phyloP scores from a whole-genome alignment of 2,888 invertebrate genomes.

The Sminthurides aquaticus region DNA sequence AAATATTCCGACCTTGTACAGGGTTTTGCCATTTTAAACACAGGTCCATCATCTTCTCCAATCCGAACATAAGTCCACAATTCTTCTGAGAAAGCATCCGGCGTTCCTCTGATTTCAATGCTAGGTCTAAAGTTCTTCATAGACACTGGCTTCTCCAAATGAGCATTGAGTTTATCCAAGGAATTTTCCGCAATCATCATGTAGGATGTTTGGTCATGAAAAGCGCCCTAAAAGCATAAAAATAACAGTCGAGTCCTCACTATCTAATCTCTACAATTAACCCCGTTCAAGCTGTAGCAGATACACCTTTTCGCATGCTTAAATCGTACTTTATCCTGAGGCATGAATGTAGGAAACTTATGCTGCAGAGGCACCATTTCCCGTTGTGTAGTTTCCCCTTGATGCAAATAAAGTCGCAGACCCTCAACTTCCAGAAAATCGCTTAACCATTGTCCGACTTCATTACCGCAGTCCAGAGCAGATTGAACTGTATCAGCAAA shows the following conservation, averaged over 20 bases:
- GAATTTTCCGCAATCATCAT: constrained; percentile 46
- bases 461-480: constrained; percentile 50
- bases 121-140: constrained; percentile 47
- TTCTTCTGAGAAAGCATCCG: constrained; percentile 45
- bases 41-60: constrained; percentile 43
- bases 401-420: constrained; percentile 33
- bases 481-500: constrained; percentile 45
- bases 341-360: constrained; percentile 35
- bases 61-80: constrained; percentile 46
- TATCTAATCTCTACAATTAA: too few relatives aligned
- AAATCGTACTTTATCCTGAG: constrained; percentile 34
- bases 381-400: constrained; percentile 31
- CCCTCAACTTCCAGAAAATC: constrained; percentile 34
- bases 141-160: constrained; percentile 44
- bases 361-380: constrained; percentile 28
- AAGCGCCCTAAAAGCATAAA: constrained; percentile 30
- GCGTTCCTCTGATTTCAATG: constrained; percentile 45
- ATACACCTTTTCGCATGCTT: too few relatives aligned
- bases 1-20: constrained; percentile 48
- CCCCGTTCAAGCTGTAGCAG: too few relatives aligned
- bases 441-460: constrained; percentile 49
- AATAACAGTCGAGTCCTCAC: not conserved
- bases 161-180: constrained; percentile 44
- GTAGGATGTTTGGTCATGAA: constrained; percentile 47
- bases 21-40: constrained; percentile 46